Percentiles rank a stretch among this genome's conserved stretches.
These are phyloP conservation scores for Andrena bucephala DNA, from an alignment of 2,888 invertebrate species.

Conservation along the genomic window DNA sequence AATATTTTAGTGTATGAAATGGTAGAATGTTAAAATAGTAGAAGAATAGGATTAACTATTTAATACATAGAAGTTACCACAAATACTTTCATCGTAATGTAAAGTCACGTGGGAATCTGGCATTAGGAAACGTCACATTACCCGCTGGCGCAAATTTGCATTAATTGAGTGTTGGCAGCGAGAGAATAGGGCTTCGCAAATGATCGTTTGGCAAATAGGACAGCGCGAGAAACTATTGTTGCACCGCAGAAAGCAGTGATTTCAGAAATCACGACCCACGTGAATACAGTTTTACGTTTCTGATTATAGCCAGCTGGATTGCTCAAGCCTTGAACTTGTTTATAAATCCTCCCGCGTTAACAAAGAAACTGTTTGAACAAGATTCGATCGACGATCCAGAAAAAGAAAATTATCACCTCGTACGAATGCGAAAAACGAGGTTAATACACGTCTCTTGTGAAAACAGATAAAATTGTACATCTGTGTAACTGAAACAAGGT, in stretches of 20 bases:
- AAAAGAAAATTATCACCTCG: conserved; percentile 1
- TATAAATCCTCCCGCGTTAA: neutral
- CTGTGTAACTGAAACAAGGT: neutral
- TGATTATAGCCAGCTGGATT: neutral
- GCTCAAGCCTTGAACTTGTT: conserved; percentile 2
- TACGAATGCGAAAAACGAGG: neutral
- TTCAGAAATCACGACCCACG: conserved; percentile 1
- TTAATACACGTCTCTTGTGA: neutral
- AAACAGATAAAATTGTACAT: neutral
- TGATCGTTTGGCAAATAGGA: conserved; percentile 17
- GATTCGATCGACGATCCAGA: neutral
- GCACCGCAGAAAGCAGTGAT: neutral
- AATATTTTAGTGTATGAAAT: neutral
- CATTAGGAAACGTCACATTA: conserved; percentile 25
- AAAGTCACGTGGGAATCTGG: conserved; percentile 4
- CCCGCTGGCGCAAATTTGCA: conserved; percentile 64
- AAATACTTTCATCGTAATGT: conserved; percentile 6
- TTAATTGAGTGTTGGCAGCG: conserved; percentile 66
- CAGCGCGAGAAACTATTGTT: conserved; percentile 9
- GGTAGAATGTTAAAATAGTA: neutral
- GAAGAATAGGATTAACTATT: no score
- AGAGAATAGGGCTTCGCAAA: conserved; percentile 53
- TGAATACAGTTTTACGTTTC: neutral
- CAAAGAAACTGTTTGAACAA: neutral
- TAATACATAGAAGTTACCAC: neutral